A percentile compares a stretch with the other conserved stretches of the same genome.
phyloP scores from a whole-genome alignment of 1,140 invertebrate genomes.

The Liolophura sinensis region DNA sequence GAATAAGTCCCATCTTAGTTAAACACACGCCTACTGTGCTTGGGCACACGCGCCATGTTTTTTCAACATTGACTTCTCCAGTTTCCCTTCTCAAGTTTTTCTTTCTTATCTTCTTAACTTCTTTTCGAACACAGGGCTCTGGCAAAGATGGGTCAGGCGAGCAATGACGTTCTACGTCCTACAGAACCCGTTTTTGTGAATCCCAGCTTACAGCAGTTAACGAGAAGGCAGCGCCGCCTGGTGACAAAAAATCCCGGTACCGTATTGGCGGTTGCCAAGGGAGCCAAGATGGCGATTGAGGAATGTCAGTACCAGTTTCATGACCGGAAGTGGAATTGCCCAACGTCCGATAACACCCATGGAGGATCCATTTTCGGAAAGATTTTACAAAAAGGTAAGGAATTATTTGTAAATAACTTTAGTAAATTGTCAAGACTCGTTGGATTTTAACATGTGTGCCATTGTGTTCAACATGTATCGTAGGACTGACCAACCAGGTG shows the following conservation, averaged over 20 bases:
- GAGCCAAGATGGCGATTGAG: constrained; percentile 53
- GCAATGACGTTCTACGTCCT: constrained; percentile 36
- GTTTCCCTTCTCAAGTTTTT: background rate
- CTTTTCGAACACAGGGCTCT: constrained; percentile 36
- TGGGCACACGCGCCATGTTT: no score
- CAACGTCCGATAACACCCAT: constrained; percentile 39
- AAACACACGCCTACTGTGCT: no score
- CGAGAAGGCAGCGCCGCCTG: constrained; percentile 48
- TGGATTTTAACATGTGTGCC: no score
- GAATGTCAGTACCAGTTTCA: constrained; percentile 57
- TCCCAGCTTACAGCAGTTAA: constrained; percentile 47
- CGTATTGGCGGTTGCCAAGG: constrained; percentile 48
- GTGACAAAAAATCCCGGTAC: constrained; percentile 54
- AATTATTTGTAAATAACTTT: no score
- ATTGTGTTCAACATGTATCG: no score
- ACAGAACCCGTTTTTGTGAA: constrained; percentile 43
- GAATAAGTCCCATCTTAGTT: no score
- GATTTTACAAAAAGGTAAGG: constrained; percentile 51
- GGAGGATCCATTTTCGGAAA: constrained; percentile 53
- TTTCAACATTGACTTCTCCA: background rate
- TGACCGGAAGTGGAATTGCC: constrained; percentile 58
- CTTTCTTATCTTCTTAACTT: background rate
- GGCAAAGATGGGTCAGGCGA: constrained; percentile 42
- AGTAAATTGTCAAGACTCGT: no score
- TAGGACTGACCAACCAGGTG: no score